Evolutionary conservation across 1,140 invertebrate genomes (phyloP), one percentile per base, ranked within the genome.

Genomic region (Stegodyphus mimosarum): DNA sequence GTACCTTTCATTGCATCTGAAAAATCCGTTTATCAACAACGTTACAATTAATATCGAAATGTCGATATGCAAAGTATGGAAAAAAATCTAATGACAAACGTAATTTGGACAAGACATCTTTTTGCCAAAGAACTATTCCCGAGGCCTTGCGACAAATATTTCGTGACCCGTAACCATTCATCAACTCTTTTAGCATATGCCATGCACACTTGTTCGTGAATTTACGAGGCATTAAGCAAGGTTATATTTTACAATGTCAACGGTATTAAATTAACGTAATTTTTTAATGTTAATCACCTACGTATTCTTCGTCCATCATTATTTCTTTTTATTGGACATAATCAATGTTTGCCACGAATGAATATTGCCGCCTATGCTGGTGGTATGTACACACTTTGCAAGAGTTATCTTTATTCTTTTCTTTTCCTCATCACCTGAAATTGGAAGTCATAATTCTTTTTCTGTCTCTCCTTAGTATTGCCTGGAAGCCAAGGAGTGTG

Each of bases 201-300:
- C 1, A 33, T 33, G 33, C 33, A 33, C 33, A 33, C 33, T 33
- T n/a, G 17, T 18, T n/a, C 10, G 7, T 9, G 17, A 69, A 79
- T 79, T 79, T 79, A 79, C 64, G 76, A 69, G 49, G 6, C 66
- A 18, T 52, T 48, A 10, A 6, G 7, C 13, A 18, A 13, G 49
- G 10, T 17, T 48, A 63, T n/a, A 72, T 63, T 51, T 72, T 53
- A 53, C 15, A 52, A 18, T 80, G 78, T 80, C 78, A 72, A 10
- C 52, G 33, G 17, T 49, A 63, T 9, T 15, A 52, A 63, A 80
- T 80, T 72, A 72, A 50, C 48, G 69, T 71, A 72, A 80, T 60
- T 79, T 63, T 71, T 80, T 72, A 80, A 60, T 80, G 78, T 33
- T 80, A 80, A 80, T 80, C 71, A 80, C 69, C 5, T 51, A 17